Conservation (phyloP, 2,888 invertebrate genomes). For the Phengaris arion region DNA sequence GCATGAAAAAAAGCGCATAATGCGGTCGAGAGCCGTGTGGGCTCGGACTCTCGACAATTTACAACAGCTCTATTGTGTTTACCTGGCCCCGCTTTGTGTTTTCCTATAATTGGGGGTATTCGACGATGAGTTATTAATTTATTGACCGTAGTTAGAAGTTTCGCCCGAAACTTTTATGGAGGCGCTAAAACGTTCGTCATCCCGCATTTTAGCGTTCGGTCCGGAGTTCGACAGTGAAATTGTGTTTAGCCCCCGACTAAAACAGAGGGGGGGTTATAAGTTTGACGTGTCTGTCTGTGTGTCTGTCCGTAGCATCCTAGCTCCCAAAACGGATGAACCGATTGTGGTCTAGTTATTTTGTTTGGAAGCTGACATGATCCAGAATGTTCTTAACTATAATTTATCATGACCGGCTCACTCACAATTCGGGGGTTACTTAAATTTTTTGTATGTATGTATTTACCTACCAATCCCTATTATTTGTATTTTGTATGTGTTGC, state of each 20-base stretch:
- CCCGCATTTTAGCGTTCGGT: slow-evolving; percentile 26
- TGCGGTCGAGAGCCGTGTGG: slow-evolving; percentile 65
- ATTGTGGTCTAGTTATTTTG: too few relatives aligned
- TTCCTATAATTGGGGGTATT: slow-evolving; percentile 74
- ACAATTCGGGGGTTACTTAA: too few relatives aligned
- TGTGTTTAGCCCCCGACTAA: too few relatives aligned
- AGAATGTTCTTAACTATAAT: too few relatives aligned
- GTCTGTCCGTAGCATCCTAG: too few relatives aligned
- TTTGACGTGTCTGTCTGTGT: too few relatives aligned
- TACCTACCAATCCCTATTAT: neutral
- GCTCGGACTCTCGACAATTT: slow-evolving; percentile 73
- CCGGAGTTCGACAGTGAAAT: neutral
- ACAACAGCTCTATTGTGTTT: slow-evolving; percentile 78
- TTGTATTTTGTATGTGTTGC: neutral
- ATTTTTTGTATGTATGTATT: neutral
- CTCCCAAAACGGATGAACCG: too few relatives aligned
- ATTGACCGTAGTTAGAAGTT: slow-evolving; percentile 61
- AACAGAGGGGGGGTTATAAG: too few relatives aligned
- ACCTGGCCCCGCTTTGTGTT: slow-evolving; percentile 73
- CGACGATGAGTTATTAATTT: slow-evolving; percentile 79
- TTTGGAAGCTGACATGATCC: too few relatives aligned
- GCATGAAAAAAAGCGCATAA: slow-evolving; percentile 70
- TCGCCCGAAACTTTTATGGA: slow-evolving; percentile 69
- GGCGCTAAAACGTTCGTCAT: slow-evolving; percentile 70
- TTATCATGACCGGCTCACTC: too few relatives aligned